Evolutionary conservation across 2,113 vertebrate species (phyloP).

Genomic region (Semicossyphus pulcher): DNA sequence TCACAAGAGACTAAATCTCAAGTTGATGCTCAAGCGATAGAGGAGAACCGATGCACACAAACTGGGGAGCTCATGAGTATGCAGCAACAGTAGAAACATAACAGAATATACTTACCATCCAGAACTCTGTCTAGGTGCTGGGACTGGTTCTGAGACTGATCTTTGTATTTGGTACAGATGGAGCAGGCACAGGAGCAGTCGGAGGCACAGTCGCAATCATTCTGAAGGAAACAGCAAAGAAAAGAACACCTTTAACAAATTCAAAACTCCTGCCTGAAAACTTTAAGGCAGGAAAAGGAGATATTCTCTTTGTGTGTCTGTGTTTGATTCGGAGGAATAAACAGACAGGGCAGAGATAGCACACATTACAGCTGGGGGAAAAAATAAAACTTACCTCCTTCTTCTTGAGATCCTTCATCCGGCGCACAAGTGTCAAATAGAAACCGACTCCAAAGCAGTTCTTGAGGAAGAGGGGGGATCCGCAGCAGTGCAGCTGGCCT

Average conservation of each 20-base stretch:
- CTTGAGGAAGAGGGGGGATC: constrained; percentile 96
- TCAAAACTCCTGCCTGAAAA: neutral
- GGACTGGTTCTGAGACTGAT: constrained; percentile 68
- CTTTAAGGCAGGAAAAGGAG: neutral
- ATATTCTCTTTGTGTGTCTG: neutral
- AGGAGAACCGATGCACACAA: too few relatives aligned
- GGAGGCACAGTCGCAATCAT: constrained; percentile 88
- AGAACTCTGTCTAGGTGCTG: constrained; percentile 84
- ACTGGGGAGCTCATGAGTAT: neutral
- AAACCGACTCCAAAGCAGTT: constrained; percentile 95
- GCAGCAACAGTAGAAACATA: neutral
- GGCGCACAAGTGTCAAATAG: constrained; percentile 95
- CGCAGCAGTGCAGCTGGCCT: constrained; percentile 92
- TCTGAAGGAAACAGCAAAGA: constrained; percentile 66
- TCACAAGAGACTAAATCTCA: too few relatives aligned
- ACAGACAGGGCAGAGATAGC: neutral
- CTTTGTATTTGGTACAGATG: constrained; percentile 84
- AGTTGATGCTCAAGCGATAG: too few relatives aligned
- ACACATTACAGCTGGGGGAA: neutral
- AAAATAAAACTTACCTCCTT: constrained; percentile 76
- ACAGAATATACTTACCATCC: constrained; percentile 86
- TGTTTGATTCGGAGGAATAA: neutral
- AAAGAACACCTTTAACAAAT: constrained; percentile 1
- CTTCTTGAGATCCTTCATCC: constrained; percentile 83
- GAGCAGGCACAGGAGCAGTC: constrained; percentile 89